These are phyloP conservation scores for Dicycla oo DNA, from an alignment of 2,888 invertebrate genomes.

Conservation along the genomic window DNA sequence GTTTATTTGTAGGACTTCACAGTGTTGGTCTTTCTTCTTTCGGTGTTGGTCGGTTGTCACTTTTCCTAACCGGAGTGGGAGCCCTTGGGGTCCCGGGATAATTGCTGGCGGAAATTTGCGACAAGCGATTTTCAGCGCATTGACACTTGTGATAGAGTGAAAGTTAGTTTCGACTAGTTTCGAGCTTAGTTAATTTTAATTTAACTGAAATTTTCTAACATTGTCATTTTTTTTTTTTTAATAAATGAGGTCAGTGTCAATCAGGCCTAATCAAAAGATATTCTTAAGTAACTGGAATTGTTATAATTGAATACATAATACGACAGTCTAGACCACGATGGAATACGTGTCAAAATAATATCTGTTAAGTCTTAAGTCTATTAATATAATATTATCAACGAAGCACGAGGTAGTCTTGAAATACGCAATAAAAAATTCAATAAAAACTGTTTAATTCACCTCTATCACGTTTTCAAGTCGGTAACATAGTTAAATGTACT, in stretches of 20 bases:
- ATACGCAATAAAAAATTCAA: slow-evolving; percentile 51
- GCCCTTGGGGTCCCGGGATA: background rate
- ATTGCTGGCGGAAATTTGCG: background rate
- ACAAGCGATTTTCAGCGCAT: background rate
- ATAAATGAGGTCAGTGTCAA: too few relatives aligned
- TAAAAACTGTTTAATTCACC: slow-evolving; percentile 63
- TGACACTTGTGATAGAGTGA: background rate
- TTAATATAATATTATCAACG: slow-evolving; percentile 43
- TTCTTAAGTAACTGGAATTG: background rate
- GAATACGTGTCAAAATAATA: slow-evolving; percentile 12
- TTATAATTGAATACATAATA: background rate
- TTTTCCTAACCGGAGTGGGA: too few relatives aligned
- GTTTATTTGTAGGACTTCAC: slow-evolving; percentile 77
- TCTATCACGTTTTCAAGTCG: slow-evolving; percentile 66
- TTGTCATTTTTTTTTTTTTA: too few relatives aligned
- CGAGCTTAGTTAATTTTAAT: background rate
- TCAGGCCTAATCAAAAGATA: background rate
- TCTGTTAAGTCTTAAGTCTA: slow-evolving; percentile 19
- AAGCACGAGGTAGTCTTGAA: slow-evolving; percentile 39
- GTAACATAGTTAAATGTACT: slow-evolving; percentile 74
- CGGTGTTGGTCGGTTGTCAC: slow-evolving; percentile 66
- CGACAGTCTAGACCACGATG: background rate
- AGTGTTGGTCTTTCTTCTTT: too few relatives aligned
- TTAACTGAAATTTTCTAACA: background rate
- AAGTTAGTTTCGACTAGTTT: too few relatives aligned